These are phyloP conservation scores for Periophthalmus modestus DNA, from an alignment of 2,113 vertebrate genomes.

Conservation along the genomic window DNA sequence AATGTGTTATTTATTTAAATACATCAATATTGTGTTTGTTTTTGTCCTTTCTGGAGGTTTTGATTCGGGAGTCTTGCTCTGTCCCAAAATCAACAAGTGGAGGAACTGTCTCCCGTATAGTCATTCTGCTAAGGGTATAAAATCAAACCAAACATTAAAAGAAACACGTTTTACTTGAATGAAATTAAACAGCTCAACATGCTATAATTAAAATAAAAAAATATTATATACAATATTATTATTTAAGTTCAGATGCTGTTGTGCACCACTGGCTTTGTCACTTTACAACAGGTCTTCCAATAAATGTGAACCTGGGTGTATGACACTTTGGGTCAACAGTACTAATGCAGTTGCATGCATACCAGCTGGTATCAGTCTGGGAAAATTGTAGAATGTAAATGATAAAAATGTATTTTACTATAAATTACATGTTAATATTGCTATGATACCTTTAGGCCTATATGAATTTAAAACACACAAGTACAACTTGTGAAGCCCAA, in stretches of 20 bases:
- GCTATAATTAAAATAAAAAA: not conserved
- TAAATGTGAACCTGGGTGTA: not conserved
- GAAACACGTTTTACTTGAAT: not conserved
- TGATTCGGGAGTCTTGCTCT: not conserved
- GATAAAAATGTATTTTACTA: not conserved
- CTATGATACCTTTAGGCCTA: not conserved
- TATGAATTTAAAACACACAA: not conserved
- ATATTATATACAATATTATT: too few species aligned
- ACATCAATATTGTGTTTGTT: not conserved
- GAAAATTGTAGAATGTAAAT: not conserved
- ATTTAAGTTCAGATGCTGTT: too few species aligned
- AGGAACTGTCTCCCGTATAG: too few species aligned
- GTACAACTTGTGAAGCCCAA: not conserved
- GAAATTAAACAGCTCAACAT: not conserved
- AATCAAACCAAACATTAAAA: not conserved
- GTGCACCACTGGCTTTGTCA: not conserved
- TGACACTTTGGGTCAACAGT: too few species aligned
- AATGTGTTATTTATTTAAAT: not conserved
- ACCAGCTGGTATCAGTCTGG: too few species aligned
- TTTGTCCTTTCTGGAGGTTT: too few species aligned
- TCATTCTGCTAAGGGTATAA: too few species aligned
- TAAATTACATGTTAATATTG: not conserved
- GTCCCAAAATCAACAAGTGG: not conserved
- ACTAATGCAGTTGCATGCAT: not conserved
- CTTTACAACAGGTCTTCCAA: not conserved